Base-by-base conservation (phyloP, 2,888 invertebrate species). In the Volucella bombylans region DNA sequence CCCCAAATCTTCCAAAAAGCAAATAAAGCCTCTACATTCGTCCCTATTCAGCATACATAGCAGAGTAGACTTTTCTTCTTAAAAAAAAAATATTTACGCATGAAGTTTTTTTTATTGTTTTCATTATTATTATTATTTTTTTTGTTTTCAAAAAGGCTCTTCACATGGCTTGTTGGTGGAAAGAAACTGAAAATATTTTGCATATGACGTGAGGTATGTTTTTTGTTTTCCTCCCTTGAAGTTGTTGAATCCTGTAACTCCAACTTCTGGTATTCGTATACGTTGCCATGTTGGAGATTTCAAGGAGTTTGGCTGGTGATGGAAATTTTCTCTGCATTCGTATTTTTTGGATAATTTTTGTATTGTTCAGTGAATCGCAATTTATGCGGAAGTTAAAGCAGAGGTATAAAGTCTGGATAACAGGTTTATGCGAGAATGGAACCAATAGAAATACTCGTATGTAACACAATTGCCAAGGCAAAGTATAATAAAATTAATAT, bases 341-440 rank as follows among this genome's bases (percentile, higher is more conserved):
- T 65, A 47, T 55, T 49, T 50, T 82, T 65, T 74, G 62, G 61
- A 62, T 62, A 62, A 15, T 52, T 72, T 23, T 23, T 79, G 76
- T 83, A 77, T 81, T 81, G 81, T 74, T 77, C 67, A 77, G 68
- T 54, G 69, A 67, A 72, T 68, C 67, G 41, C 71, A 80, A 49
- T 74, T 83, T 64, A 54, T 65, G 76, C 74, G 68, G 69, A 67
- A 71, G 61, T 23, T 69, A 43, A 41, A 64, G 54, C 57, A 15
- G 55, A 67, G 50, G 57, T 39, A 59, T 52, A 69, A 64, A 61
- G 55, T 55, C 62, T 38, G 38, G 18, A 65, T 61, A 74, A 74
- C 80, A 80, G 69, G 69, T 64, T 64, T 65, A 80, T 76, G 47
- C 47, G 31, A 41, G 61, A 67, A 74, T 65, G 67, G 64, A 69